Conservation (phyloP, 2,888 invertebrate species). For the Noctua comes region DNA sequence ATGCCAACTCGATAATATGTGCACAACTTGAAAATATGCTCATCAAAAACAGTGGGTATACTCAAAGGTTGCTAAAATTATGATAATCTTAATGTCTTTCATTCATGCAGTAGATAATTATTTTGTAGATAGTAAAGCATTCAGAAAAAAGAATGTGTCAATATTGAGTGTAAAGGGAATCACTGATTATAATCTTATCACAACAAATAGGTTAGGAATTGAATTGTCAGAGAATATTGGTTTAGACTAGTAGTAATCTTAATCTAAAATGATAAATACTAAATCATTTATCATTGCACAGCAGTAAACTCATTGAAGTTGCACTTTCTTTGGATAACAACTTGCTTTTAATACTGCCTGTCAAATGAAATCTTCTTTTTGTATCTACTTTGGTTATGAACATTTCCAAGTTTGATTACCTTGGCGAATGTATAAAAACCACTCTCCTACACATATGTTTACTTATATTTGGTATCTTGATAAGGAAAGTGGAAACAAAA, state of each 20-base stretch:
- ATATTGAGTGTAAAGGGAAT: slow-evolving; percentile 11
- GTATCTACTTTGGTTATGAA: background rate
- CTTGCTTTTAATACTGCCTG: background rate
- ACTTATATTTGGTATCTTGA: slow-evolving; percentile 36
- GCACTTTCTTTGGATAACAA: slow-evolving; percentile 1
- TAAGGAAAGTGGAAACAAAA: slow-evolving; percentile 44
- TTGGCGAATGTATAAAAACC: slow-evolving; percentile 1
- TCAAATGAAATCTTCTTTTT: slow-evolving; percentile 3
- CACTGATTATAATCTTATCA: slow-evolving; percentile 32
- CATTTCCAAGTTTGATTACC: slow-evolving; percentile 19
- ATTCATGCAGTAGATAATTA: slow-evolving; percentile 22
- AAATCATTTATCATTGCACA: slow-evolving; percentile 18
- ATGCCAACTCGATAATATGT: slow-evolving; percentile 83
- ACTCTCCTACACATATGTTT: slow-evolving; percentile 20
- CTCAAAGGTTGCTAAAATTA: slow-evolving; percentile 31
- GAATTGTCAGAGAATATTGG: background rate
- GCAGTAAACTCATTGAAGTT: background rate
- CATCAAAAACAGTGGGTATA: slow-evolving; percentile 69
- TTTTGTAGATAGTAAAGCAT: background rate
- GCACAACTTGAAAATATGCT: slow-evolving; percentile 70
- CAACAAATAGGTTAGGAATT: slow-evolving; percentile 32
- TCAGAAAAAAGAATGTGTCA: slow-evolving; percentile 14
- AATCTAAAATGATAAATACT: slow-evolving; percentile 20
- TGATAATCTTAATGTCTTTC: slow-evolving; percentile 35
- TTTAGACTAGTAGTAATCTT: slow-evolving; percentile 4